These are phyloP conservation scores for Nezara viridula DNA, from an alignment of 2,888 invertebrate species.

Conservation along the genomic window DNA sequence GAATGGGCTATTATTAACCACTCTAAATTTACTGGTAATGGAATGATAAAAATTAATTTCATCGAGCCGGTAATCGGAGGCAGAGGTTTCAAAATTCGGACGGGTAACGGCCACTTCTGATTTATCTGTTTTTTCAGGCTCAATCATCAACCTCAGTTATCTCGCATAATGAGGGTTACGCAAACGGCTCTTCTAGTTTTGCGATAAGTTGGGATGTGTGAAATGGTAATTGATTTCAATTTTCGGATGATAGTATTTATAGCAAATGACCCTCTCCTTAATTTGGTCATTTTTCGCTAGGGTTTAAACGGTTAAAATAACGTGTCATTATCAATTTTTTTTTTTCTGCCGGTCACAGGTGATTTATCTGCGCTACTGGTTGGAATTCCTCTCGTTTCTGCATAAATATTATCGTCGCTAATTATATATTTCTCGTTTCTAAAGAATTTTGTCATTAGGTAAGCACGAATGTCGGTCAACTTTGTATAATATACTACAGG, in stretches of 20 bases:
- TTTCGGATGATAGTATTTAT: slow-evolving; percentile 33
- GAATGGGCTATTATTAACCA: slow-evolving; percentile 14
- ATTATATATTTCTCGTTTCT: neutral
- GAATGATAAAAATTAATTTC: slow-evolving; percentile 47
- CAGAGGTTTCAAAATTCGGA: neutral
- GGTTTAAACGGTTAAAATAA: slow-evolving; percentile 17
- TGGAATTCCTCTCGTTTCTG: slow-evolving; percentile 1
- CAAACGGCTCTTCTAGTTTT: neutral
- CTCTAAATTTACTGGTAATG: slow-evolving; percentile 4
- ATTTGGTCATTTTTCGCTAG: neutral
- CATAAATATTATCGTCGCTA: slow-evolving; percentile 1
- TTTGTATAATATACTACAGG: neutral
- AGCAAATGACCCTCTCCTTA: neutral
- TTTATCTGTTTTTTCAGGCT: slow-evolving; percentile 6
- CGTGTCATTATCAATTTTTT: slow-evolving; percentile 40
- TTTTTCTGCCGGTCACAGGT: neutral
- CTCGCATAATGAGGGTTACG: neutral
- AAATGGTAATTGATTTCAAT: slow-evolving; percentile 44
- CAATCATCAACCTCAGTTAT: slow-evolving; percentile 23
- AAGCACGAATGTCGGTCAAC: neutral
- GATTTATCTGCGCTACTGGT: slow-evolving; percentile 14
- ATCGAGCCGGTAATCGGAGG: neutral
- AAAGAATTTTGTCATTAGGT: slow-evolving; percentile 20
- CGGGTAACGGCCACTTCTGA: neutral
- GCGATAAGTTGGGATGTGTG: slow-evolving; percentile 33